Base-by-base conservation (phyloP, 1,140 invertebrate species). In the Zaprionus vittiger region DNA sequence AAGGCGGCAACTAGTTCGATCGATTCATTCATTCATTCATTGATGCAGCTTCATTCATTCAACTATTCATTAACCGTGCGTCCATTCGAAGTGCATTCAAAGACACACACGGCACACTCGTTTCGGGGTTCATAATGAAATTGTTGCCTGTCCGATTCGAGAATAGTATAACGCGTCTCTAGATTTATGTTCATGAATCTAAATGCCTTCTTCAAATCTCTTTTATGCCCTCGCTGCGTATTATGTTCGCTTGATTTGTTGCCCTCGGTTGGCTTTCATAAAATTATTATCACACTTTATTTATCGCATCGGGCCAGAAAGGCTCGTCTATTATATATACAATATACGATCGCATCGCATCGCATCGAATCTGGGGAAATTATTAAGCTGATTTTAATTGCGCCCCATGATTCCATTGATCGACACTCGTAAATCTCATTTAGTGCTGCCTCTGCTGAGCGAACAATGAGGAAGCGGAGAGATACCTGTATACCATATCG, bases 361-460 rank as follows among this genome's bases (percentile, higher is more conserved):
- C 57, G 49, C 12, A 63, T 60, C 38, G 52, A 54, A 31, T 77
- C 55, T 47, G 67, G 57, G 59, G 47, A 79, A 79, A 83, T 83
- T 85, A 85, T 91, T 91, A 91, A 91, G 89, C 89, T 90, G 90
- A 81, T 91, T 91, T 91, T 91, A 91, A 91, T 91, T 91, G 89
- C 79, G 83, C 65, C 73, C 65, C 83, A 55, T 62, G 80, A 66
- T 61, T 9, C 56, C 70, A 85, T 83, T 87, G 76, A 84, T 73
- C 73, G 65, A 55, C 55, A 68, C 62, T 91, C 87, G 83, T 91
- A 91, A 91, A 91, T 91, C 83, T 87, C 77, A 87, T 91, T 91
- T 91, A 91, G 72, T 74, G 70, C 69, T 34, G 31, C 31, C 31
- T 34, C 31, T 34, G 31, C 31, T 20, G 37, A 34, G 11, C 56